Conservation (phyloP, 2,797 vertebrate species). For the Melanogrammus aeglefinus region DNA sequence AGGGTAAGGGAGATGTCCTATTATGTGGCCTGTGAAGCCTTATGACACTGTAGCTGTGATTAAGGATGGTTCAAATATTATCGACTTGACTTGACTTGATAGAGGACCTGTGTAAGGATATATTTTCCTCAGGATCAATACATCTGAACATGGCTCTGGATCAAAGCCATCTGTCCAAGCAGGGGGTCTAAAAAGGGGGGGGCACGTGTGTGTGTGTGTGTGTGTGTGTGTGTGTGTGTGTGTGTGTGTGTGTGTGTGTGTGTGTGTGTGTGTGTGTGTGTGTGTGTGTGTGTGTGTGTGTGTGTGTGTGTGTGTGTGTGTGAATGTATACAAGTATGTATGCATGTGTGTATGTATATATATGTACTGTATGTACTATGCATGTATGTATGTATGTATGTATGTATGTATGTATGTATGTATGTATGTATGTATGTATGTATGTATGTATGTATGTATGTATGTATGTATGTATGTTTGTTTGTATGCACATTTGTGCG, state of each 20-base stretch:
- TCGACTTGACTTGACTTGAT: too few species aligned
- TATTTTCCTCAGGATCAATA: too few species aligned
- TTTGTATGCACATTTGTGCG: neutral
- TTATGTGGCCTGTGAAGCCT: neutral
- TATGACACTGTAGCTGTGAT: too few species aligned
- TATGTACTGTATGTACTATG: neutral
- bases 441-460: neutral
- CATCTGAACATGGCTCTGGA: too few species aligned
- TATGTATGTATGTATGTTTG: neutral
- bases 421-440: neutral
- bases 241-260: slow-evolving; percentile 1
- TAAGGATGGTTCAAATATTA: too few species aligned
- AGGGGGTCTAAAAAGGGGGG: neutral
- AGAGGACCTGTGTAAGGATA: too few species aligned
- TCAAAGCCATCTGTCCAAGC: too few species aligned
- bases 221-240: neutral
- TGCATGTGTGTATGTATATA: neutral
- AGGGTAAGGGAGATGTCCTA: too few species aligned
- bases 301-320: neutral
- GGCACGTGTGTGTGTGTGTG: neutral
- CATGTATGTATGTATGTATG: neutral
- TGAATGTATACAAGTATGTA: neutral
- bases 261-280: neutral
- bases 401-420: neutral
- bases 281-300: neutral